Percentiles rank a stretch among this genome's conserved stretches.
Evolutionary conservation across 2,888 invertebrate genomes (phyloP).

Genomic region (Volucella inanis): DNA sequence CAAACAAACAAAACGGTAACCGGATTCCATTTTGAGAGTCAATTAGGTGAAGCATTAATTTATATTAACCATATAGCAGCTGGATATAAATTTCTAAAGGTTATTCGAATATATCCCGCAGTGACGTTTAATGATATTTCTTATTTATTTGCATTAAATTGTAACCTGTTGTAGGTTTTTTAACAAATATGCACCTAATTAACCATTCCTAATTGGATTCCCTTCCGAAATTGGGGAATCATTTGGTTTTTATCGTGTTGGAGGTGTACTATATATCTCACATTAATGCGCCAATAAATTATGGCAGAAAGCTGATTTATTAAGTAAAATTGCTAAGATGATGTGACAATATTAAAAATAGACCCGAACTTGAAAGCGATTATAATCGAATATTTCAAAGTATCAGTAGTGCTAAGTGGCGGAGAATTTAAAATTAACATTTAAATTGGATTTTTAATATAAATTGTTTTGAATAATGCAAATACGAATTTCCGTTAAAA

Average conservation of each 20-base stretch:
- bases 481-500: too few relatives aligned
- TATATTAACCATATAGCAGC: constrained; percentile 1
- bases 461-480: too few relatives aligned
- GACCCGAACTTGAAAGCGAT: too few relatives aligned
- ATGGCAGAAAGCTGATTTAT: neutral
- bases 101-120: constrained; percentile 6
- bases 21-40: constrained; percentile 14
- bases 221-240: neutral
- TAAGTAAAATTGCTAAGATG: neutral
- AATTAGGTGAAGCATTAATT: constrained; percentile 31
- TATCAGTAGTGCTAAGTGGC: too few relatives aligned
- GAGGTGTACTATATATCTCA: neutral
- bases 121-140: neutral
- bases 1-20: constrained; percentile 29
- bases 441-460: too few relatives aligned
- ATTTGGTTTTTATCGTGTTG: neutral
- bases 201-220: constrained; percentile 8
- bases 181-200: neutral
- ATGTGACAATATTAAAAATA: neutral
- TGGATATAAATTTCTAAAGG: constrained; percentile 6
- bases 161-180: neutral
- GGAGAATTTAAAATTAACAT: too few relatives aligned
- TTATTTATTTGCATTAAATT: neutral
- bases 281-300: neutral
- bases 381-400: too few relatives aligned